Evolutionary conservation across 2,888 invertebrate genomes (phyloP).

Genomic region (Brachyopa scutellaris): DNA sequence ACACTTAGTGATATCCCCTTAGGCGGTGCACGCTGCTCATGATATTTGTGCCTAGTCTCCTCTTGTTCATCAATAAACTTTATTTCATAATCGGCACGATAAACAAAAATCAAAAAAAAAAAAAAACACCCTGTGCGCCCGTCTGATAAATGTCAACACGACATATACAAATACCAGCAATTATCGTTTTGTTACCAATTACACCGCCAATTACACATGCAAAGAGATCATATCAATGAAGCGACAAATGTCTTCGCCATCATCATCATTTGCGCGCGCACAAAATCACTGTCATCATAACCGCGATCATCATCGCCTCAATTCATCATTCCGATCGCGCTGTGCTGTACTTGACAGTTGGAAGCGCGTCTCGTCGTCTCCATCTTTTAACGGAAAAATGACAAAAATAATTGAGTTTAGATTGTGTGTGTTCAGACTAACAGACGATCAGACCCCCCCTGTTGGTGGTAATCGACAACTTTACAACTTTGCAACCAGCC

Average conservation of each 20-base stretch:
- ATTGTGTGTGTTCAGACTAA: slow-evolving; percentile 7
- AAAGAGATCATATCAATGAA: slow-evolving; percentile 56
- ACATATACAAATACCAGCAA: slow-evolving; percentile 50
- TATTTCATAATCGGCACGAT: slow-evolving; percentile 26
- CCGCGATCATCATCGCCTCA: slow-evolving; percentile 55
- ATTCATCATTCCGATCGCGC: slow-evolving; percentile 53
- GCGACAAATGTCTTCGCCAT: slow-evolving; percentile 13
- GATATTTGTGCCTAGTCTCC: slow-evolving; percentile 26
- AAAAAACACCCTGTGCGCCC: slow-evolving; percentile 11
- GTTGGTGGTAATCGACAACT: slow-evolving; percentile 55
- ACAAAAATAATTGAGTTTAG: slow-evolving; percentile 69
- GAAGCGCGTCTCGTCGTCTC: slow-evolving; percentile 27
- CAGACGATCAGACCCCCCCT: no score
- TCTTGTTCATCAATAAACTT: slow-evolving; percentile 39
- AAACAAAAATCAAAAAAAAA: no score
- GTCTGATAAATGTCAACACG: slow-evolving; percentile 67
- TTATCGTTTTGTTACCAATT: slow-evolving; percentile 71
- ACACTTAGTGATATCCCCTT: not conserved
- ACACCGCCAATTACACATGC: slow-evolving; percentile 71
- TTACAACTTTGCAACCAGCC: slow-evolving; percentile 55
- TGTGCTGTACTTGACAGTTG: slow-evolving; percentile 11
- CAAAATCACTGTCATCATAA: slow-evolving; percentile 65
- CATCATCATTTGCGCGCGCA: slow-evolving; percentile 61
- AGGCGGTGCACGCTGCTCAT: not conserved
- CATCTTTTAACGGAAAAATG: slow-evolving; percentile 12